Conservation (phyloP, 2,113 vertebrate species). For the Strix aluco region DNA sequence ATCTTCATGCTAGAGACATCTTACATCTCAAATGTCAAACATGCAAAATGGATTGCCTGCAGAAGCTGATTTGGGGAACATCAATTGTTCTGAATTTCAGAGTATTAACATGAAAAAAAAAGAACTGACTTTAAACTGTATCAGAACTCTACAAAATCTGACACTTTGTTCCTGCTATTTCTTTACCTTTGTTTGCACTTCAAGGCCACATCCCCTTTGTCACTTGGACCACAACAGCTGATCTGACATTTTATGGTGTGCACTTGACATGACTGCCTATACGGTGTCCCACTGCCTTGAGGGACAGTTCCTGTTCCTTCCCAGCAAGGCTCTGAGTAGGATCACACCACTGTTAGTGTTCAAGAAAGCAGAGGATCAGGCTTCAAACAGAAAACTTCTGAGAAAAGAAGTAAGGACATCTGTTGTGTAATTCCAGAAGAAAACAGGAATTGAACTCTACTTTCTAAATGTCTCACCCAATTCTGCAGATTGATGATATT, state of each 20-base stretch:
- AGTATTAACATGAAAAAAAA: neutral
- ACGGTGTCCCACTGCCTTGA: neutral
- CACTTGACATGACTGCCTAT: neutral
- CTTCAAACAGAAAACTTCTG: neutral
- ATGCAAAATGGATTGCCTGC: slow-evolving; percentile 1
- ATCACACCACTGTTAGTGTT: neutral
- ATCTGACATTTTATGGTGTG: neutral
- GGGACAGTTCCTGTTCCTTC: neutral
- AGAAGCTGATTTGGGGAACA: neutral
- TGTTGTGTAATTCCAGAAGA: neutral
- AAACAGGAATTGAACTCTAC: neutral
- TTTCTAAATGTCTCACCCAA: neutral
- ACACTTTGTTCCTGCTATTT: neutral
- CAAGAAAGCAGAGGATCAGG: neutral
- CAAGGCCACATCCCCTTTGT: neutral
- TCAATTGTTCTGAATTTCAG: slow-evolving; percentile 32
- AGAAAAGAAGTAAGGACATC: neutral
- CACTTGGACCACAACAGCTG: neutral
- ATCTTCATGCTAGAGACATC: neutral
- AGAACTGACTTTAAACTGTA: neutral
- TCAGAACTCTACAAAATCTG: slow-evolving; percentile 7
- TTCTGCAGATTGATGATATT: neutral
- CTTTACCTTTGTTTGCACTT: slow-evolving; percentile 9
- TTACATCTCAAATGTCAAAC: slow-evolving; percentile 48
- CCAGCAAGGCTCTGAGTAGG: neutral